Evolutionary conservation across 2,797 vertebrate genomes (phyloP).

Genomic region (Mormyrus proboscirostris): DNA sequence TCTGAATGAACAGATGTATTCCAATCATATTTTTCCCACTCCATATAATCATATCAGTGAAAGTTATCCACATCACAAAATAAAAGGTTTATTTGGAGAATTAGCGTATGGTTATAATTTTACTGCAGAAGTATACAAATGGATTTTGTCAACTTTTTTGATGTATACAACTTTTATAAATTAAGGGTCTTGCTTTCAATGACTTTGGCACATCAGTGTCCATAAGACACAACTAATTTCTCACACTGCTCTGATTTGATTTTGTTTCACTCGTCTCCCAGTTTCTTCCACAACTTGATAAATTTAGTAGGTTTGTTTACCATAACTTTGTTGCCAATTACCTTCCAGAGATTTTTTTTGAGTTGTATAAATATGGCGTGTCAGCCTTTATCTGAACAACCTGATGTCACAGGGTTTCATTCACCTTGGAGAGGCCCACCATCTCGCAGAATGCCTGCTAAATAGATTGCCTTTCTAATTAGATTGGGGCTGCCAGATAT

Average conservation of each 20-base stretch:
- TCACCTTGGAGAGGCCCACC: background rate
- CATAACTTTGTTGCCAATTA: background rate
- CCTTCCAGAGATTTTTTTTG: background rate
- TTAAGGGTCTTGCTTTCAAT: background rate
- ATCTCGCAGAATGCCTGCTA: background rate
- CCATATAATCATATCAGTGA: background rate
- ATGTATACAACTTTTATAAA: background rate
- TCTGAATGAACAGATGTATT: background rate
- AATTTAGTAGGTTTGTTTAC: background rate
- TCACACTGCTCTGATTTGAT: background rate
- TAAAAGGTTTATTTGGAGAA: background rate
- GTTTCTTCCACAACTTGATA: background rate
- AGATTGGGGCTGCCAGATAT: background rate
- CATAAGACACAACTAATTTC: background rate
- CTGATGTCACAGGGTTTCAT: background rate
- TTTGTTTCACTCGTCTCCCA: background rate
- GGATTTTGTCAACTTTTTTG: background rate
- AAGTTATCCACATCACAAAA: background rate
- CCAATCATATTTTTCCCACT: background rate
- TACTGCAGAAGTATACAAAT: background rate
- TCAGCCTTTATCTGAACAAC: background rate
- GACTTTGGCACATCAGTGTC: background rate
- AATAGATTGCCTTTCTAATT: background rate
- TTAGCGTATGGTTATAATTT: background rate
- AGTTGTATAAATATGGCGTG: background rate